Evolutionary conservation across 2,888 invertebrate species (phyloP).

Genomic region (Drosophila pseudotalamancana): DNA sequence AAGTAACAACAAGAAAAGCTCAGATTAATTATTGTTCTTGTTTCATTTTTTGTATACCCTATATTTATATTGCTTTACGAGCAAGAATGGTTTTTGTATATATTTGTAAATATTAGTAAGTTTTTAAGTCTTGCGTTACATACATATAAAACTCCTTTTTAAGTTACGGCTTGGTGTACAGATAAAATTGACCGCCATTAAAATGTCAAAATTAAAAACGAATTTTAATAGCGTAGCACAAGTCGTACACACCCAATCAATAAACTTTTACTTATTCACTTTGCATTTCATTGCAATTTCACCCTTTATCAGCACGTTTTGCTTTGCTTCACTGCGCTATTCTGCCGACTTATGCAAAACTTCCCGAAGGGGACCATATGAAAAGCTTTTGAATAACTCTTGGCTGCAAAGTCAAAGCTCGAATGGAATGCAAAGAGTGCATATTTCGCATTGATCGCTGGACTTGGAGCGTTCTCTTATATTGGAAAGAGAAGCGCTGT

Average conservation of each 20-base stretch:
- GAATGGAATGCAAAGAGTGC: conserved; percentile 14
- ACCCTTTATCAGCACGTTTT: conserved; percentile 51
- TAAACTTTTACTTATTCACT: conserved; percentile 7
- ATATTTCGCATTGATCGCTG: neutral
- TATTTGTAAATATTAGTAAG: no score
- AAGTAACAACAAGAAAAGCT: conserved; percentile 28
- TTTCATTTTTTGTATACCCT: conserved; percentile 6
- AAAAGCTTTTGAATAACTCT: conserved; percentile 12
- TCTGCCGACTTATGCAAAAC: conserved; percentile 47
- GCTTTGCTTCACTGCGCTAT: conserved; percentile 2
- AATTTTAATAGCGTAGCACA: neutral
- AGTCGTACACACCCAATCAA: neutral
- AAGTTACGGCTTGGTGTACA: no score
- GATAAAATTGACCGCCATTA: no score
- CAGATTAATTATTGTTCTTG: neutral
- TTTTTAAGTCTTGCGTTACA: no score
- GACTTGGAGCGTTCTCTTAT: neutral
- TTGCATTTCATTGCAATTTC: conserved; percentile 36
- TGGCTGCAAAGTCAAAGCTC: conserved; percentile 16
- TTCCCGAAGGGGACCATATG: conserved; percentile 17
- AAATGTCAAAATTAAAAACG: neutral
- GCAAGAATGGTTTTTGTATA: no score
- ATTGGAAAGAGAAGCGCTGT: neutral
- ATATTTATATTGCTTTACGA: no score
- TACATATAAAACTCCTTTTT: no score